Base-by-base conservation (phyloP, 2,113 vertebrate species). In the Boleophthalmus pectinirostris region DNA sequence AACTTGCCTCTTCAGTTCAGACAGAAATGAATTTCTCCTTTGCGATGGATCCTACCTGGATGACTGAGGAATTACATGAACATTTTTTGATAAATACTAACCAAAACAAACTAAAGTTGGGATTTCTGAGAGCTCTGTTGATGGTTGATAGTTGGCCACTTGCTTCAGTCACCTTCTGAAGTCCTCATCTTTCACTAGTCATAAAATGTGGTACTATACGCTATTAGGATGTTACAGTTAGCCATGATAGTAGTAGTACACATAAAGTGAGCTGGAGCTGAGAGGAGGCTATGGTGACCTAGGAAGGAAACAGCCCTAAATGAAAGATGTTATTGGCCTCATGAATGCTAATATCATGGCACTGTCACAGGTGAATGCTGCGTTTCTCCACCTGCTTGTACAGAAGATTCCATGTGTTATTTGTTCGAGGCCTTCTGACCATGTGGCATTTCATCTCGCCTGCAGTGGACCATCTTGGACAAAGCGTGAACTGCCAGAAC, bases 401-500 rank as follows among this genome's bases (percentile, higher is more conserved):
- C 14, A 66, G 1, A 70, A 66, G 1, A 70, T 47, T 46, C 74
- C 53, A 38, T 23, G 24, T 14, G 11, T 65, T 58, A 29, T 23
- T 51, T 38, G 46, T 29, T 20, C 13, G 15, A 15, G 14, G 10
- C 16, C 65, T 8, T 24, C 33, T 24, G n/a, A 24, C 23, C 35
- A 68, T 49, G 49, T 74, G 61, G 35, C 54, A 66, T 47, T 67
- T 65, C 51, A 51, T 57, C 53, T 73, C 60, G 47, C 82, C 75
- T 86, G 79, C 75, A 74, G 75, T 67, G 21, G 15, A 76, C 75
- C 68, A 75, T 72, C 80, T 77, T 61, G 68, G 58, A 77, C 82
- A 75, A 85, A 25, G 46, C 54, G 72, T 56, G 77, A 83, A 83
- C 79, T 87, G 82, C 77, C 82, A 78, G 77, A 88, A 73, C 1